Evolutionary conservation across 2,113 vertebrate species (phyloP).

Genomic region (Cephalopterus ornatus): DNA sequence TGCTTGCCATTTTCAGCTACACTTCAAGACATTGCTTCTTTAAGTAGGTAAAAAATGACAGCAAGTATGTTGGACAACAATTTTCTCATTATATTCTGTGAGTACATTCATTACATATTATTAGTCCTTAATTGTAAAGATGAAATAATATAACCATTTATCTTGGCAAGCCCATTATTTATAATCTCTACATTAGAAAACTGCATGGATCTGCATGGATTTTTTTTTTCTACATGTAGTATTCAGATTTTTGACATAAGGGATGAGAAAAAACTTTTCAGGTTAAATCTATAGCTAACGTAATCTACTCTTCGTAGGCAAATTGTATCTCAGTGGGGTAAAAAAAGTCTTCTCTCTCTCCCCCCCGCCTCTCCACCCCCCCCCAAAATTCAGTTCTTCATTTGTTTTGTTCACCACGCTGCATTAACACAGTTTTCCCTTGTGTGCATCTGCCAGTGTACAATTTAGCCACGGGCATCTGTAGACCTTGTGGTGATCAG

Average conservation of each 20-base stretch:
- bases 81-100: conserved; percentile 28
- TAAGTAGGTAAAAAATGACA: conserved; percentile 40
- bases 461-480: conserved; percentile 85
- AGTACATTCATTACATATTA: conserved; percentile 33
- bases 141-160: conserved; percentile 36
- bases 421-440: conserved; percentile 82
- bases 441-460: conserved; percentile 81
- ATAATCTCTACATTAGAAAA: background rate
- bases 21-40: background rate
- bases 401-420: conserved; percentile 87
- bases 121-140: conserved; percentile 38
- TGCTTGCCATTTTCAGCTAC: background rate
- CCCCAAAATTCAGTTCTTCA: conserved; percentile 73
- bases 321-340: conserved; percentile 8
- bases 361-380: background rate
- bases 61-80: background rate
- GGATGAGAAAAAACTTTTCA: background rate
- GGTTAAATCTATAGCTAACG: background rate
- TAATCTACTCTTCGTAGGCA: conserved; percentile 45
- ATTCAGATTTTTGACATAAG: background rate
- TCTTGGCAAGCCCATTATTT: conserved; percentile 21
- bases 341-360: background rate
- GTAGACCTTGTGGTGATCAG: conserved; percentile 82
- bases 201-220: background rate
- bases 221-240: background rate